Evolutionary conservation across 2,888 invertebrate genomes (phyloP).

Genomic region (Netelia melanura): DNA sequence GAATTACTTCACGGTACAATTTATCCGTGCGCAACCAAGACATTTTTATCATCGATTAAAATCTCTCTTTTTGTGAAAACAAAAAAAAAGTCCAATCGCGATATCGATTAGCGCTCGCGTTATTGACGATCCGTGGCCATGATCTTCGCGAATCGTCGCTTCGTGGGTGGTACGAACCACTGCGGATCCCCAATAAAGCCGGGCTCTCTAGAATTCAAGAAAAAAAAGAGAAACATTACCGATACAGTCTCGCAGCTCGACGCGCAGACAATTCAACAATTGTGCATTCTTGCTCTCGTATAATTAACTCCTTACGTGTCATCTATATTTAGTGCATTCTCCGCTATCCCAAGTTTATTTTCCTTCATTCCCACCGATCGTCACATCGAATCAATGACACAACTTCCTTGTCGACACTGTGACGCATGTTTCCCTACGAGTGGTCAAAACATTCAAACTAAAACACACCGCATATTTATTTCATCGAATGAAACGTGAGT

Average conservation of each 20-base stretch:
- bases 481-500: conserved; percentile 40
- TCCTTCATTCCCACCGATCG: background rate
- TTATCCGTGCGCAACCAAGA: background rate
- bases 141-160: conserved; percentile 17
- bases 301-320: conserved; percentile 20
- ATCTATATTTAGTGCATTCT: conserved; percentile 42
- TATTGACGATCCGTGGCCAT: background rate
- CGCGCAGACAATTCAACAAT: conserved; percentile 39
- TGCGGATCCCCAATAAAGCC: background rate
- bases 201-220: background rate
- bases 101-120: conserved; percentile 10
- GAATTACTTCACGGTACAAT: too few relatives aligned
- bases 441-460: conserved; percentile 3
- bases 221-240: conserved; percentile 11
- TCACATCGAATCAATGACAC: conserved; percentile 31
- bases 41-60: background rate
- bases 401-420: background rate
- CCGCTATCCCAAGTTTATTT: conserved; percentile 7
- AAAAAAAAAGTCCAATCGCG: background rate
- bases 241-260: background rate
- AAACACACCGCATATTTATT: conserved; percentile 12
- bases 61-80: background rate
- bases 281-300: conserved; percentile 16
- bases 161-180: conserved; percentile 5
- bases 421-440: conserved; percentile 11